Conservation (phyloP, 2,797 vertebrate genomes). For the Chelmon rostratus region DNA sequence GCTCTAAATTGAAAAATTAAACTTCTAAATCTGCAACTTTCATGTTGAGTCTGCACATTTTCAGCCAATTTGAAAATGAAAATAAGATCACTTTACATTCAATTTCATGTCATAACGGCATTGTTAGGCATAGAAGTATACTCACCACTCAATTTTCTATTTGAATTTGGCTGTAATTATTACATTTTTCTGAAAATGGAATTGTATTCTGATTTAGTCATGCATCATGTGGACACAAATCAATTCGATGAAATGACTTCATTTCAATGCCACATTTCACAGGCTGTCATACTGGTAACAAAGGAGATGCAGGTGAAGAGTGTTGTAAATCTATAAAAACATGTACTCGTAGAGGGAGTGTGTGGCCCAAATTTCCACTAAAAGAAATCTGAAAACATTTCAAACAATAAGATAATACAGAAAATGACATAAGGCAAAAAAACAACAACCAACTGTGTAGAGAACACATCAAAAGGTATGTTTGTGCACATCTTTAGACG, state of each 20-base stretch:
- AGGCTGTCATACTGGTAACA: conserved; percentile 1
- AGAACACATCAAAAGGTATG: neutral
- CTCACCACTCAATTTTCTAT: neutral
- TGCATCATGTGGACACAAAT: conserved; percentile 3
- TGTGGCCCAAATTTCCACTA: conserved; percentile 5
- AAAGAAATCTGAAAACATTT: neutral
- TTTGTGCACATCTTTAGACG: no score
- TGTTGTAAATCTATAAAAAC: conserved; percentile 12
- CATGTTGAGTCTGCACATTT: neutral
- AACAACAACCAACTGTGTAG: conserved; percentile 28
- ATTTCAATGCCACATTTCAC: neutral
- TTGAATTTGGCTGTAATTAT: neutral
- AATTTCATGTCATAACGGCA: neutral
- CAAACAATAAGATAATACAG: conserved; percentile 47
- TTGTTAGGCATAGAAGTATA: neutral
- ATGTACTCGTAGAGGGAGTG: neutral
- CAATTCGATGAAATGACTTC: neutral
- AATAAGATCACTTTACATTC: neutral
- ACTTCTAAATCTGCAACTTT: no score
- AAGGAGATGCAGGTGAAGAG: conserved; percentile 7
- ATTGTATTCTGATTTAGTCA: neutral
- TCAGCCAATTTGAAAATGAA: neutral
- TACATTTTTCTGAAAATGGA: neutral
- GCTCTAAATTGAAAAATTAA: neutral
- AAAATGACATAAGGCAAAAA: conserved; percentile 34